Evolutionary conservation across 2,113 vertebrate species (phyloP), one percentile per base, ranked within the genome.

Genomic region (Glaucidium brasilianum): DNA sequence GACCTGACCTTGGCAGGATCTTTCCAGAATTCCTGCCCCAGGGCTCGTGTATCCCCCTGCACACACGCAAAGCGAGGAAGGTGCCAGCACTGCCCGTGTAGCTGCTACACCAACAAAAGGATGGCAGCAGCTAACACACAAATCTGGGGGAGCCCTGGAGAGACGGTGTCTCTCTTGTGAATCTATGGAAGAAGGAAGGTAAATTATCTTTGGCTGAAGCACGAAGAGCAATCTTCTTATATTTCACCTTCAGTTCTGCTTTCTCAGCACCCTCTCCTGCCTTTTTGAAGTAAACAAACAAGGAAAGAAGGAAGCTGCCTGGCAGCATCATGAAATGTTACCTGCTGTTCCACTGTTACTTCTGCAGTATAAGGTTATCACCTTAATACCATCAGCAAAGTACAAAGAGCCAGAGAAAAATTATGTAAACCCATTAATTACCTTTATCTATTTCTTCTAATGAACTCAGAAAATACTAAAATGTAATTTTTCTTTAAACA

Each of bases 51-150:
- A 41, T 43, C 4, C 7, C 19, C 5, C 64, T 52, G 10, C 26
- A 26, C 1, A 1, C 22, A 4, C 21, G 26, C 0, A 0, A 41
- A 19, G 12, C 1, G 4, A 75, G 49, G 52, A 26, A n/a, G 30
- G 9, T 85, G 32, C 49, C 35, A 53, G 34, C 22, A 7, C 22
- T 23, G 63, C 22, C 0, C 1, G 9, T 29, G 29, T 52, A 63
- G 37, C 37, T 52, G 27, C 39, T 76, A 15, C 2, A 0, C 16
- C 15, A 66, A 21, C 29, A 56, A 37, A 37, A 43, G 25, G 29
- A 52, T 2, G 7, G 9, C 30, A 47, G 26, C 8, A 23, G 19
- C 21, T 43, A 41, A 43, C 32, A 20, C 2, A 2, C 11, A 77
- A 11, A 35, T 82, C 2, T 11, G 0, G 37, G 9, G 10, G 13